These are phyloP conservation scores for Thymelicus acteon DNA, from an alignment of 2,888 invertebrate genomes.

Conservation along the genomic window DNA sequence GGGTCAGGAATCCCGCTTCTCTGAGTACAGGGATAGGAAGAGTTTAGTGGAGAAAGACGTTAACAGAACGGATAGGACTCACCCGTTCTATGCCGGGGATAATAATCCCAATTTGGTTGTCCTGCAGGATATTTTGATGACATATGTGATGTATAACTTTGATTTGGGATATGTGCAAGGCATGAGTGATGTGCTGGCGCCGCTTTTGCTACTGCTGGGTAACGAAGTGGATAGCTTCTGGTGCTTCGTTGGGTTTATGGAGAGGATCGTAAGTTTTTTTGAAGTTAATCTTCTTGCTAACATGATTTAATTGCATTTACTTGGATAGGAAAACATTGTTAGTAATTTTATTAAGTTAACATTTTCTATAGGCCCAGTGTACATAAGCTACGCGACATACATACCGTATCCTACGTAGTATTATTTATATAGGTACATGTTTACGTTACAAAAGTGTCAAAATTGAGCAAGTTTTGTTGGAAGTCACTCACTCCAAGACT, in stretches of 20 bases:
- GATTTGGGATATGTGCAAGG: conserved; percentile 98
- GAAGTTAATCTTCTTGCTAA: conserved; percentile 12
- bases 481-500: too few relatives aligned
- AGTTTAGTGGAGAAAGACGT: conserved; percentile 99
- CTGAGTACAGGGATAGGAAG: conserved; percentile 95
- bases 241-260: conserved; percentile 99
- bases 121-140: conserved; percentile 97
- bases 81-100: conserved; percentile 96
- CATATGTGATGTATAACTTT: conserved; percentile 99
- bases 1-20: conserved; percentile 93
- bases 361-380: too few relatives aligned
- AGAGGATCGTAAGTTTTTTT: conserved; percentile 90
- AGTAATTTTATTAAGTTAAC: too few relatives aligned
- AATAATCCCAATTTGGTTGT: conserved; percentile 94
- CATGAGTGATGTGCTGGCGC: conserved; percentile 98
- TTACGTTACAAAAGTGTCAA: too few relatives aligned
- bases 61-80: conserved; percentile 95
- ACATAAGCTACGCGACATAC: too few relatives aligned
- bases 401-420: too few relatives aligned
- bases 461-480: too few relatives aligned
- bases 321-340: too few relatives aligned
- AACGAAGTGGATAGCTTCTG: conserved; percentile 99
- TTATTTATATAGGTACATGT: too few relatives aligned
- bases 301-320: not conserved
- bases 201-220: conserved; percentile 93